phyloP scores from a whole-genome alignment of 2,797 vertebrate genomes.

The Emys orbicularis region DNA sequence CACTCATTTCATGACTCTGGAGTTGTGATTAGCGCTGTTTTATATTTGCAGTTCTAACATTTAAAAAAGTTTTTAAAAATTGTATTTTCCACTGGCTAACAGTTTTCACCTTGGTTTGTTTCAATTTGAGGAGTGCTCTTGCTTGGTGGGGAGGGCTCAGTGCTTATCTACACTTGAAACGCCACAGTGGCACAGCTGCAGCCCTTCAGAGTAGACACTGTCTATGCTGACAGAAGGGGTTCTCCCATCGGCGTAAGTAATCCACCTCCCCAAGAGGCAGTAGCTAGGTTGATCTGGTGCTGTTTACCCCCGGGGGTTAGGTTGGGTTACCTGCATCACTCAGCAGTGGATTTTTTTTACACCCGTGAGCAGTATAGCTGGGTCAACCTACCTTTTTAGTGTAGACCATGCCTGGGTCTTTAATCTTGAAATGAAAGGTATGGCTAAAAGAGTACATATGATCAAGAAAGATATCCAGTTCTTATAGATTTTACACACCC shows the following conservation, averaged over 20 bases:
- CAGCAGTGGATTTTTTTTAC: not conserved
- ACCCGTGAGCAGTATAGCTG: not conserved
- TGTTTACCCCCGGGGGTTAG: not conserved
- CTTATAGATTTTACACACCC: not conserved
- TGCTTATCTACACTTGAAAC: not conserved
- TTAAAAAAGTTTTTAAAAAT: not conserved
- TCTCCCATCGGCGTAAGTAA: not conserved
- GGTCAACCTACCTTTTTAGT: not conserved
- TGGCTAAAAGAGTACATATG: not conserved
- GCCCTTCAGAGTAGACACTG: not conserved
- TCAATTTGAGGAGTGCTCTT: not conserved
- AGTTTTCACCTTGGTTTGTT: not conserved
- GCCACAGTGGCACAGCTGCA: not conserved
- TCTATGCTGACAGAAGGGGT: not conserved
- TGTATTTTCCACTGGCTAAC: not conserved
- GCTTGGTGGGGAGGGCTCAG: not conserved
- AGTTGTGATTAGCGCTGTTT: not conserved
- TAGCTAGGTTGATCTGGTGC: not conserved
- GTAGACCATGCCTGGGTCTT: not conserved
- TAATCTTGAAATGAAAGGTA: not conserved
- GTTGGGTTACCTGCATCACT: not conserved
- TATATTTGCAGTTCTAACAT: not conserved
- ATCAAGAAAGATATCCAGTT: rapidly evolving
- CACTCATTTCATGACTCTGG: not conserved
- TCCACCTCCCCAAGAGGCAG: not conserved